These are phyloP conservation scores for Piscicola geometra DNA, from an alignment of 2,888 invertebrate genomes.

Conservation along the genomic window DNA sequence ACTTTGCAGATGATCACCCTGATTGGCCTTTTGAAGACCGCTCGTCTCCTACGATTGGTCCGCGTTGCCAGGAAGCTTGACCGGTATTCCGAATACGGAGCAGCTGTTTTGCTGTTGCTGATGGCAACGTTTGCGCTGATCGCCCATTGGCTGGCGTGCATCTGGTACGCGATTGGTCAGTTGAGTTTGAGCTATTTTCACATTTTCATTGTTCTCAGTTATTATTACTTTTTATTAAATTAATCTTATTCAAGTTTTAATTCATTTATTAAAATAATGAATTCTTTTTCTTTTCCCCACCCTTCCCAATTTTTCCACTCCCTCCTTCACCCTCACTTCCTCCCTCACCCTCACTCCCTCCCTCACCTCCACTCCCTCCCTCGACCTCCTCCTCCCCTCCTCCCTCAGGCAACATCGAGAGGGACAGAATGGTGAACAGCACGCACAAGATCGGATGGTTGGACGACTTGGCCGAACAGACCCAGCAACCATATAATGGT, in stretches of 20 bases:
- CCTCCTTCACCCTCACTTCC: not conserved
- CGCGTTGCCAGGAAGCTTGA: slow-evolving; percentile 95
- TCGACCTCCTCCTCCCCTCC: not conserved
- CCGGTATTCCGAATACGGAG: slow-evolving; percentile 96
- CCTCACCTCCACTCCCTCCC: not conserved
- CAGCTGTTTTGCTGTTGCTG: slow-evolving; percentile 87
- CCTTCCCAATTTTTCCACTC: not conserved
- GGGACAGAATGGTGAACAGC: slow-evolving; percentile 66
- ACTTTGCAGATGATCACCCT: slow-evolving; percentile 84
- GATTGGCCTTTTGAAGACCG: slow-evolving; percentile 95
- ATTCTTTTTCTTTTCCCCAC: not conserved
- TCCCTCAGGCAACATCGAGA: slow-evolving; percentile 51
- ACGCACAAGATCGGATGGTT: slow-evolving; percentile 86
- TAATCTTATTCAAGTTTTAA: not conserved
- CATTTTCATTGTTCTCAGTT: not conserved
- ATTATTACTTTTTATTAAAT: not conserved
- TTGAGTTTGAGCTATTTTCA: not conserved
- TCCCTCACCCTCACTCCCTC: not conserved
- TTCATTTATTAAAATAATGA: not conserved
- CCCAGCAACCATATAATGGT: slow-evolving; percentile 75
- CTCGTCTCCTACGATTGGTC: slow-evolving; percentile 85
- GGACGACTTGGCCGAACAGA: slow-evolving; percentile 85
- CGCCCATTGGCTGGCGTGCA: slow-evolving; percentile 97
- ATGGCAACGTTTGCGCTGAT: slow-evolving; percentile 93
- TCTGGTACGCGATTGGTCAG: slow-evolving; percentile 85